Conservation (phyloP, 2,113 vertebrate genomes). For the Hepsetus odoe region DNA sequence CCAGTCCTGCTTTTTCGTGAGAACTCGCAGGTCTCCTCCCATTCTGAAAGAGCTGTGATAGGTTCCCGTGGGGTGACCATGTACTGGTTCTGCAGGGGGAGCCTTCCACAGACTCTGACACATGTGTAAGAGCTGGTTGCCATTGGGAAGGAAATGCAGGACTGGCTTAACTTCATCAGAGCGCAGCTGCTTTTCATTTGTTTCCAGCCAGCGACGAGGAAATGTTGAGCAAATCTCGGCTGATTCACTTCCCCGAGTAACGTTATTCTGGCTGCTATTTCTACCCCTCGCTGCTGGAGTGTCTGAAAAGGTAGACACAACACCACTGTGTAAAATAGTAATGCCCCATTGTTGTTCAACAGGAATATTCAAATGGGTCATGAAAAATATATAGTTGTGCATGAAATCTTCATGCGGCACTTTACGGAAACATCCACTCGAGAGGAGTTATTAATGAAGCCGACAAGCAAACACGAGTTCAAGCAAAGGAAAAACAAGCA, state of each 20-base stretch:
- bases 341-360: slow-evolving; percentile 75
- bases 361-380: slow-evolving; percentile 78
- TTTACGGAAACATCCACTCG: slow-evolving; percentile 78
- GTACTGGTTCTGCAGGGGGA: too few species aligned
- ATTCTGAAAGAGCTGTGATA: too few species aligned
- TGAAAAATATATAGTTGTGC: slow-evolving; percentile 78
- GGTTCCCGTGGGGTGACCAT: not conserved
- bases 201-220: slow-evolving; percentile 54
- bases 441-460: slow-evolving; percentile 78
- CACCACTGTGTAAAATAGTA: slow-evolving; percentile 77
- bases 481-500: slow-evolving; percentile 58
- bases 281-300: slow-evolving; percentile 60
- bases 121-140: not conserved
- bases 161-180: slow-evolving; percentile 18
- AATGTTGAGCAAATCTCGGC: slow-evolving; percentile 50
- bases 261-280: slow-evolving; percentile 51
- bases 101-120: not conserved
- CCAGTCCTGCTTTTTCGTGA: too few species aligned
- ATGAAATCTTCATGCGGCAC: slow-evolving; percentile 78
- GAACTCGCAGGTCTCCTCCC: too few species aligned
- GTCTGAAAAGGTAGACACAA: slow-evolving; percentile 71
- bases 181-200: slow-evolving; percentile 59
- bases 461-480: slow-evolving; percentile 73
- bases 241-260: slow-evolving; percentile 38
- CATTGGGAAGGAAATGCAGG: not conserved